Base-by-base conservation (phyloP, 2,113 vertebrate species). In the Chamaea fasciata region DNA sequence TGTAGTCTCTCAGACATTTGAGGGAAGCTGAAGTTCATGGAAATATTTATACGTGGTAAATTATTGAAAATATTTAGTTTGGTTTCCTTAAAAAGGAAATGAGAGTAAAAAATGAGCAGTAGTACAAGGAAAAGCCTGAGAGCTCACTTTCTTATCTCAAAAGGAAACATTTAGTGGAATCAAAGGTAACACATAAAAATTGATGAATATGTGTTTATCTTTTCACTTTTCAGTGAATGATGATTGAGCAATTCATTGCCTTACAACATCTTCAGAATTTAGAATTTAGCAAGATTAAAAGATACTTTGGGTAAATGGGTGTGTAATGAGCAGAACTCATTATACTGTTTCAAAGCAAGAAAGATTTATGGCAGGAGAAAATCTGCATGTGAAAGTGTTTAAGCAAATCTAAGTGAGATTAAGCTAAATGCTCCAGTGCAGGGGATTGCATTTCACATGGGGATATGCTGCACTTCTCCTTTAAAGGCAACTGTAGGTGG, bases 361-460 rank as follows among this genome's bases (percentile, higher is more conserved):
- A 91, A n/a, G 31, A 33, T 37, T 68, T 77, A 39, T 59, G 44
- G 22, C 14, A 35, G 52, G 13, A 87, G 21, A 78, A 79, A n/a
- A 60, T 79, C 26, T 67, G 22, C 56, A 62, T 89, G 42, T 42
- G 30, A 27, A 41, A 88, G 39, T 23, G 17, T 24, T 73, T 67
- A 71, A 64, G 37, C 11, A 62, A 90, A 67, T 41, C 24, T 33
- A 42, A 73, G 28, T 26, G 41, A 87, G 49, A 83, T 39, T 17
- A 68, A 73, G 63, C 14, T 26, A 59, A 59, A 4, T 14, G 15
- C 5, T 46, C 19, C 67, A 52, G 20, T 87, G 35, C 56, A 56
- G 59, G 56, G 27, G 17, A 23, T 52, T 76, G 12, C 0, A 8
- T 46, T 80, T 92, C 62, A 80, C 26, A 1, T 0, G 0, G 37